phyloP scores from a whole-genome alignment of 1,140 invertebrate genomes.

The Camponotus floridanus region DNA sequence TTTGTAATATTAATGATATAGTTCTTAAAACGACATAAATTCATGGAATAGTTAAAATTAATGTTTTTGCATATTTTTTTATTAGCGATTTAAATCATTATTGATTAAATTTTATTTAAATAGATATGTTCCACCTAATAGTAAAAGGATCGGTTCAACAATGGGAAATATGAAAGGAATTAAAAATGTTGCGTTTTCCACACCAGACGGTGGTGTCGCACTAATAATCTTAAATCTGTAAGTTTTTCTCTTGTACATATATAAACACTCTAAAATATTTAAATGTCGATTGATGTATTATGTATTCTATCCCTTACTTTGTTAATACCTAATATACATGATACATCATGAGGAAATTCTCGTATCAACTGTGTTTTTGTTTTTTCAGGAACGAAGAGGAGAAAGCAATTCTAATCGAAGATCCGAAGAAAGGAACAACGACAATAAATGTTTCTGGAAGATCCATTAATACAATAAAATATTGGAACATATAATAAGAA shows the following conservation, averaged over 20 bases:
- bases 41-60: background rate
- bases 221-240: conserved; percentile 46
- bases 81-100: background rate
- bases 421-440: conserved; percentile 34
- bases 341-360: background rate
- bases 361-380: background rate
- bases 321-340: too few relatives aligned
- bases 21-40: background rate
- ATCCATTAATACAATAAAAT: conserved; percentile 48
- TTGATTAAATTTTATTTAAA: conserved; percentile 26
- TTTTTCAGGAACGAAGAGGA: conserved; percentile 13
- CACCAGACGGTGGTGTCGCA: background rate
- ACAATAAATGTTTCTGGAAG: conserved; percentile 11
- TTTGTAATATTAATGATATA: background rate
- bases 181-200: conserved; percentile 27
- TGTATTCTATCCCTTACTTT: background rate
- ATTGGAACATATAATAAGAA: conserved; percentile 10
- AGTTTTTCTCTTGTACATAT: background rate
- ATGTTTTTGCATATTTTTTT: background rate
- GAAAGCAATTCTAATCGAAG: conserved; percentile 24
- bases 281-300: background rate
- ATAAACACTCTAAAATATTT: background rate
- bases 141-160: conserved; percentile 29
- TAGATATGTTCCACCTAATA: conserved; percentile 32
- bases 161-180: background rate